A percentile compares a stretch with the other conserved stretches of the same genome.
These are phyloP conservation scores for Brachynemurus nebulosus DNA, from an alignment of 2,888 invertebrate species.

Conservation along the genomic window DNA sequence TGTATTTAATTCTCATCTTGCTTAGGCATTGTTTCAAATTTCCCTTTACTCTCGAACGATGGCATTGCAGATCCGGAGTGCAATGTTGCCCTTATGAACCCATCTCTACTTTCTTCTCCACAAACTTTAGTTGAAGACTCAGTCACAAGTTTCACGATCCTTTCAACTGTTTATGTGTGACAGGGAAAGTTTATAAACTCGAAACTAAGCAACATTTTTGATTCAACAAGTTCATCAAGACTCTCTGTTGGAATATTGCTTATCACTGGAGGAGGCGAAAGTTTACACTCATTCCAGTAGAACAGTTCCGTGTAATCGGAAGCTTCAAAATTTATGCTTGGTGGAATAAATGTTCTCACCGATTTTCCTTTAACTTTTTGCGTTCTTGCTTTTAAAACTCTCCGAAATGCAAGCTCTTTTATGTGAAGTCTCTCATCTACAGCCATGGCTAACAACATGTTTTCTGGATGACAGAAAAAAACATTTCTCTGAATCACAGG, in stretches of 20 bases:
- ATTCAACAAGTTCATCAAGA: too few species aligned
- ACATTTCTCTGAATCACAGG: constrained; percentile 17
- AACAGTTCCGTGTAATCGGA: constrained; percentile 15
- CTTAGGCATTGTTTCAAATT: too few species aligned
- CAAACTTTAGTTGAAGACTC: constrained; percentile 10
- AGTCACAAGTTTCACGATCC: constrained; percentile 10
- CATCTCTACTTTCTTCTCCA: too few species aligned
- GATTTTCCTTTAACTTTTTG: too few species aligned
- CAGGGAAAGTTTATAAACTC: constrained; percentile 14
- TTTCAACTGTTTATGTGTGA: constrained; percentile 11
- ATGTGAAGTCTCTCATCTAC: constrained; percentile 17
- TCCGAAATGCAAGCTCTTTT: constrained; percentile 18
- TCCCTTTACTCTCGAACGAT: too few species aligned
- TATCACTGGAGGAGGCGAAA: too few species aligned
- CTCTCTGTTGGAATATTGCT: too few species aligned
- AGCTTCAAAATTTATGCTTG: constrained; percentile 17
- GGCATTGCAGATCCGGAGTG: too few species aligned
- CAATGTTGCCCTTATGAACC: too few species aligned
- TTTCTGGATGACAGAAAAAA: constrained; percentile 22
- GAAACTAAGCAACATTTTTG: constrained; percentile 9
- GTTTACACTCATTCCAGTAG: constrained; percentile 16
- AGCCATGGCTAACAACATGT: constrained; percentile 20
- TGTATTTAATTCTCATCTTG: too few species aligned
- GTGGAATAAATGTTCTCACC: constrained; percentile 17
- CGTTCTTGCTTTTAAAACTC: too few species aligned